Evolutionary conservation across 1,140 invertebrate genomes (phyloP).

Genomic region (Drosophila littoralis): DNA sequence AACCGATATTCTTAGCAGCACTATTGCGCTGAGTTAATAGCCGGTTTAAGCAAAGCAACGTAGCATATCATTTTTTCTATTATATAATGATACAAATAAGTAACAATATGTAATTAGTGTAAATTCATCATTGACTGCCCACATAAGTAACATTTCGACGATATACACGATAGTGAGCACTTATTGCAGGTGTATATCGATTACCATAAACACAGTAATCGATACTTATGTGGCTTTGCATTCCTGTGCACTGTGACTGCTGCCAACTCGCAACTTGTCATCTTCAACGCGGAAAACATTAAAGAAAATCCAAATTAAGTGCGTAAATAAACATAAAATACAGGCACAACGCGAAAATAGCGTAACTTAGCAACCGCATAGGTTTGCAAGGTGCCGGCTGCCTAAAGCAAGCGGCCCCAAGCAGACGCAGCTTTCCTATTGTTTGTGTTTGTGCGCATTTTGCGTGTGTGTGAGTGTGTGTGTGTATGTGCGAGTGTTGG

Average conservation of each 20-base stretch:
- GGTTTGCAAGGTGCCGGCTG: constrained; percentile 29
- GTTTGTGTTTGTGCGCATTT: constrained; percentile 27
- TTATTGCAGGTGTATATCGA: constrained; percentile 2
- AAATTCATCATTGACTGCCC: too few species aligned
- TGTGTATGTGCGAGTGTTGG: constrained; percentile 41
- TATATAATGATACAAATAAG: background rate
- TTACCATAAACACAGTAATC: background rate
- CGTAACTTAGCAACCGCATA: constrained; percentile 6
- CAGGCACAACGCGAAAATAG: background rate
- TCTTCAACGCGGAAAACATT: constrained; percentile 65
- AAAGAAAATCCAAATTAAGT: constrained; percentile 55
- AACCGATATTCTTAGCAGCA: background rate
- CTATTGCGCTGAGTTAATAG: background rate
- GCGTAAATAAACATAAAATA: constrained; percentile 38
- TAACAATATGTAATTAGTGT: background rate
- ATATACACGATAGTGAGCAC: background rate
- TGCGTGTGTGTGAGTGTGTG: constrained; percentile 27
- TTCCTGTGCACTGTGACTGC: constrained; percentile 19
- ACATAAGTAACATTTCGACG: background rate
- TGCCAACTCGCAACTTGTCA: constrained; percentile 47
- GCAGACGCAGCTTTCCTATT: constrained; percentile 11
- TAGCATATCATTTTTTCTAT: too few species aligned
- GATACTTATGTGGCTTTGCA: constrained; percentile 15
- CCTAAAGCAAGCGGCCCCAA: constrained; percentile 22
- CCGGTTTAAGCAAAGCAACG: too few species aligned